Base-by-base conservation (phyloP, 2,797 vertebrate genomes). In the Karalla daura region DNA sequence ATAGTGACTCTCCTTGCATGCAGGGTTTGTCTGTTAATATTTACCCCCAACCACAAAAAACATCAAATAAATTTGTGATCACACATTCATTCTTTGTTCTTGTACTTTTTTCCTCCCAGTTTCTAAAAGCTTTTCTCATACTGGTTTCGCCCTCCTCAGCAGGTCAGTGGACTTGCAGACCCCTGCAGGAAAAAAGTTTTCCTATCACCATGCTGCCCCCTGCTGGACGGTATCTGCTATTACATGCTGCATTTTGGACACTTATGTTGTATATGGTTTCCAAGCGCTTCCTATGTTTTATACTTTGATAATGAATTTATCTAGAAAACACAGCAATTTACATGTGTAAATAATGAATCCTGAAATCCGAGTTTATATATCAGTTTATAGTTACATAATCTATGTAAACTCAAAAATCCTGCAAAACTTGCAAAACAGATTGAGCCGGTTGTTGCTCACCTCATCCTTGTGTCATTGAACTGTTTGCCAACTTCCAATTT, bases 151-250 rank as follows among this genome's bases (percentile, higher is more conserved):
- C 1, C 12, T 13, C 45, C 11, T 41, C n/a, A 49, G 13, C 15
- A n/a, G 11, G 5, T 4, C 1, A 47, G 9, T 10, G 1, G 37
- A 7, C 0, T 1, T 5, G 18, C 1, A 21, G 28, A 9, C 18
- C 15, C 25, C 32, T 53, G 20, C 44, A 52, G 49, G 44, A 13
- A 11, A 3, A 8, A 28, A 1, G 18, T 18, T 61, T 55, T 50
- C 23, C 30, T 50, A 0, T 18, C 15, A n/a, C 7, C 2, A n/a
- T 74, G 63, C 74, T 81, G 54, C 73, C 76, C 47, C 51, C 84
- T 76, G 0, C 44, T 84, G 87, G 82, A 50, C 3, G 1, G 5
- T 0, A 0, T 0, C 0, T 7, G 46, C 27, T 23, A 75, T 53
- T 83, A 61, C 80, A 78, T 0, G 11, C 2, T 0, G 17, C 4